Conservation (phyloP, 1,140 invertebrate genomes). For the Cephus cinctus region DNA sequence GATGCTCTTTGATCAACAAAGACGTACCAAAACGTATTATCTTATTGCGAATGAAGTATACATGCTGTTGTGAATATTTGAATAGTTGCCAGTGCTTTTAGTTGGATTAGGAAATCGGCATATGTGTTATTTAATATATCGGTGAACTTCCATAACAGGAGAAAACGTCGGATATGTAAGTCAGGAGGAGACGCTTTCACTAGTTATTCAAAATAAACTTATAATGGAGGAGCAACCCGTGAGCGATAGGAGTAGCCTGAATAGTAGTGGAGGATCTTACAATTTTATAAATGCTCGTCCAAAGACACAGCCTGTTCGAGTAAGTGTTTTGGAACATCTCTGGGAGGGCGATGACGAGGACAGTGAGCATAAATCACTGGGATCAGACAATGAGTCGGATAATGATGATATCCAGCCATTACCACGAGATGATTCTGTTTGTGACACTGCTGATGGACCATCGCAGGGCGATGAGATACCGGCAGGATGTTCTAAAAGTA, state of each 20-base stretch:
- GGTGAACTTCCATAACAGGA: too few species aligned
- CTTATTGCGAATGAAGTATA: too few species aligned
- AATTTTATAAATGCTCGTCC: slow-evolving; percentile 23
- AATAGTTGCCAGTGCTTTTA: too few species aligned
- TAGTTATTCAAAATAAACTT: too few species aligned
- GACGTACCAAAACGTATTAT: too few species aligned
- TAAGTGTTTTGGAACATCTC: slow-evolving; percentile 31
- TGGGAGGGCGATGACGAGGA: slow-evolving; percentile 34
- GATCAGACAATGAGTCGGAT: slow-evolving; percentile 26
- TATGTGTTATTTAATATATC: too few species aligned
- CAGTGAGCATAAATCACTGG: slow-evolving; percentile 24
- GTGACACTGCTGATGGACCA: slow-evolving; percentile 1
- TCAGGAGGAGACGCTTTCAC: too few species aligned
- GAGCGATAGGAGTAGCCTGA: slow-evolving; percentile 17
- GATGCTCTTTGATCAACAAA: background rate
- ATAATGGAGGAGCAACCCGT: slow-evolving; percentile 29
- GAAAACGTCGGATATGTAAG: too few species aligned
- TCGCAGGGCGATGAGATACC: too few species aligned
- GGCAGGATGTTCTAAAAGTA: too few species aligned
- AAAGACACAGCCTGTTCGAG: slow-evolving; percentile 35
- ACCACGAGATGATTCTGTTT: slow-evolving; percentile 1
- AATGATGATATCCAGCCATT: slow-evolving; percentile 20
- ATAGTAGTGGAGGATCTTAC: slow-evolving; percentile 12
- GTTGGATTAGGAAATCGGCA: too few species aligned
- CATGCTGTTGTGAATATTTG: too few species aligned